Evolutionary conservation across 2,113 vertebrate species (phyloP).

Genomic region (Danionella cerebrum): DNA sequence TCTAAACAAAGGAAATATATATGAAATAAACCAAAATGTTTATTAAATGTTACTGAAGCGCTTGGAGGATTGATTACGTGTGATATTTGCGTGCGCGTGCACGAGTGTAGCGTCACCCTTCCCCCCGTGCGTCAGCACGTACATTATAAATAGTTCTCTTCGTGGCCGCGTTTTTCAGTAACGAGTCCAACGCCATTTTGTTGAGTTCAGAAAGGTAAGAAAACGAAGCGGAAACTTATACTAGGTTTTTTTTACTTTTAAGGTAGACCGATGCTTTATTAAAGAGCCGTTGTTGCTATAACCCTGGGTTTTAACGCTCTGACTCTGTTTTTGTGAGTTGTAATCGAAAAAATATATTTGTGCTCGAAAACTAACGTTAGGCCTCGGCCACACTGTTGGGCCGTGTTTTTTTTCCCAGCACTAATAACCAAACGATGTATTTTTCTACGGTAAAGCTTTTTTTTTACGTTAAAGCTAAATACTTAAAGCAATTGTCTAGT

Average conservation of each 20-base stretch:
- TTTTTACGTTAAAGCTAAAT: too few species aligned
- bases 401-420: background rate
- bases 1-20: too few species aligned
- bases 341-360: background rate
- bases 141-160: background rate
- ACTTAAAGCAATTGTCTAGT: too few species aligned
- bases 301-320: background rate
- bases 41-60: too few species aligned
- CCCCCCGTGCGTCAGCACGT: background rate
- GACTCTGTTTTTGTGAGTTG: background rate
- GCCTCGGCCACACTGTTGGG: background rate
- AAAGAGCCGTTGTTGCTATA: background rate
- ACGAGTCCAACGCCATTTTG: slow-evolving; percentile 14
- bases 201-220: background rate
- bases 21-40: too few species aligned
- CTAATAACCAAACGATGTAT: too few species aligned
- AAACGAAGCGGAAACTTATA: background rate
- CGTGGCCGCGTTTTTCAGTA: background rate
- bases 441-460: too few species aligned
- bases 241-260: background rate
- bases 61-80: background rate
- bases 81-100: background rate
- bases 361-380: background rate
- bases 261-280: background rate
- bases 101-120: background rate